Evolutionary conservation across 2,888 invertebrate species (phyloP).

Genomic region (Magallana nippona): DNA sequence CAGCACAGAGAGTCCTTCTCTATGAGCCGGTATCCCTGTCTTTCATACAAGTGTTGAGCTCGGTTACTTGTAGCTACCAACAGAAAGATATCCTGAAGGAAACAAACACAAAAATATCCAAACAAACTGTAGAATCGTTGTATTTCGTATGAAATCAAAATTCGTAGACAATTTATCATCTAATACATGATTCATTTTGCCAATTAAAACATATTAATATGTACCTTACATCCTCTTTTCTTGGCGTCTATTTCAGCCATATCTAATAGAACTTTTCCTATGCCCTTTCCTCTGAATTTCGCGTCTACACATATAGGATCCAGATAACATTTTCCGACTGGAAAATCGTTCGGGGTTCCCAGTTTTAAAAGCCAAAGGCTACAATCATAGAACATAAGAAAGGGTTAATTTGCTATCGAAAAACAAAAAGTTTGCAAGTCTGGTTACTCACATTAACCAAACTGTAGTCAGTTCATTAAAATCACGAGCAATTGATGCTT

Average conservation of each 20-base stretch:
- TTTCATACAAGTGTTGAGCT: constrained; percentile 36
- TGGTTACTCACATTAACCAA: too few species aligned
- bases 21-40: constrained; percentile 37
- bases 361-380: not conserved
- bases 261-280: constrained; percentile 44
- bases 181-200: too few species aligned
- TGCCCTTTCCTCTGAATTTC: constrained; percentile 46
- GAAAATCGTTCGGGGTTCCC: not conserved
- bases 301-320: constrained; percentile 44
- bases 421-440: too few species aligned
- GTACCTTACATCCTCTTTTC: constrained; percentile 34
- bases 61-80: too few species aligned
- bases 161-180: too few species aligned
- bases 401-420: too few species aligned
- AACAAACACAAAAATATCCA: too few species aligned
- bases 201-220: not conserved
- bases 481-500: too few species aligned
- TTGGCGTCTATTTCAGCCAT: constrained; percentile 43
- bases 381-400: not conserved
- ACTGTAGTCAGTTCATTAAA: too few species aligned
- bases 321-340: constrained; percentile 34
- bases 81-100: too few species aligned
- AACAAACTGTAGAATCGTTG: too few species aligned
- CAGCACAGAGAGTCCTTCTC: not conserved
- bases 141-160: too few species aligned